These are phyloP conservation scores for Darevskia nairensis DNA, from an alignment of 2,797 vertebrate genomes.

Conservation along the genomic window DNA sequence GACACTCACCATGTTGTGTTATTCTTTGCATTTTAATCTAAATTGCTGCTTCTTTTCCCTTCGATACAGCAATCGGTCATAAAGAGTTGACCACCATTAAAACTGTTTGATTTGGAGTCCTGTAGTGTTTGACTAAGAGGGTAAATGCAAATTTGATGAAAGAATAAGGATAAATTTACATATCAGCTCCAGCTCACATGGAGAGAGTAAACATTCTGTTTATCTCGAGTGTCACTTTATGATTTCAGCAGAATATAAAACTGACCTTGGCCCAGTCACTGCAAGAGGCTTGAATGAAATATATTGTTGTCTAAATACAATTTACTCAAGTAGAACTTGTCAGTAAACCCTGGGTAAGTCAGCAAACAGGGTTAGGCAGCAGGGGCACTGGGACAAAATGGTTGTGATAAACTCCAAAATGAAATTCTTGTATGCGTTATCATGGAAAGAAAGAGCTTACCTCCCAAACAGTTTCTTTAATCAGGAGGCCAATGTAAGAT, in stretches of 20 bases:
- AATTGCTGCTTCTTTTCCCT: constrained; percentile 90
- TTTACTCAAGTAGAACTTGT: constrained; percentile 92
- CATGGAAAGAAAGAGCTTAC: not conserved
- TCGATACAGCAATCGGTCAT: constrained; percentile 95
- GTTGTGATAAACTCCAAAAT: constrained; percentile 63
- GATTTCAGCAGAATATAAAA: constrained; percentile 99
- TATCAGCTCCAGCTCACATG: constrained; percentile 99
- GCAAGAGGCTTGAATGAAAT: constrained; percentile 93
- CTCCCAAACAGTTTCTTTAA: constrained; percentile 11
- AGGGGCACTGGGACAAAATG: constrained; percentile 68
- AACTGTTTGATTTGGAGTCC: constrained; percentile 99
- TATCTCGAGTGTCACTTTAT: constrained; percentile 99
- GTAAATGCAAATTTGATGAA: constrained; percentile 99
- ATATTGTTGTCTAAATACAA: constrained; percentile 90
- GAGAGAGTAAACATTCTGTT: constrained; percentile 99
- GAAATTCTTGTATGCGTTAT: constrained; percentile 48
- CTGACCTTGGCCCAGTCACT: constrained; percentile 94
- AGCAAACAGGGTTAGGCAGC: constrained; percentile 82
- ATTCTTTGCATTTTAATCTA: constrained; percentile 94
- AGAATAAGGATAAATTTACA: constrained; percentile 99
- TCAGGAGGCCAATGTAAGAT: not conserved
- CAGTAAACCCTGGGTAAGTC: constrained; percentile 84
- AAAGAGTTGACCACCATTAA: constrained; percentile 99
- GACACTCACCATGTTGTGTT: constrained; percentile 84
- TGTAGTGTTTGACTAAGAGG: constrained; percentile 99